phyloP scores from a whole-genome alignment of 2,797 vertebrate species.

The Anguilla pacifica region DNA sequence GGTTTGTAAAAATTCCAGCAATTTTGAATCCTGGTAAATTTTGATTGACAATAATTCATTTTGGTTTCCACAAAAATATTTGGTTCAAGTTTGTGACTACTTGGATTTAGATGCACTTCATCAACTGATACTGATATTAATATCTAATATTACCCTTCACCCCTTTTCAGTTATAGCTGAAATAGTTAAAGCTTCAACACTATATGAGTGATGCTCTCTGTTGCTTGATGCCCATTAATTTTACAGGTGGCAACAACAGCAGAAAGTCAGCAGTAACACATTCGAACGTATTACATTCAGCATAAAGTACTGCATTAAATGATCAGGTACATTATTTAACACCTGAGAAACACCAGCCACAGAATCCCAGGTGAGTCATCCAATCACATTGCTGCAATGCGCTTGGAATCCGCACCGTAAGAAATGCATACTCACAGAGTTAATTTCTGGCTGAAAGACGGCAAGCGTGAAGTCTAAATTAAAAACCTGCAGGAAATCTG shows the following conservation, averaged over 20 bases:
- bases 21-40: neutral
- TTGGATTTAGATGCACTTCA: neutral
- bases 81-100: neutral
- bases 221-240: neutral
- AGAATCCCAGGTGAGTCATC: neutral
- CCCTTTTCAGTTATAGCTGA: neutral
- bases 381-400: neutral
- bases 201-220: neutral
- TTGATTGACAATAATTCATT: neutral
- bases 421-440: slow-evolving; percentile 75
- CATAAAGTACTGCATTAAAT: neutral
- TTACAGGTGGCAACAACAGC: neutral
- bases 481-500: slow-evolving; percentile 92
- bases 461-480: slow-evolving; percentile 92
- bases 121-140: neutral
- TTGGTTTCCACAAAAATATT: neutral
- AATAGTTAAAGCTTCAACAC: neutral
- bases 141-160: neutral
- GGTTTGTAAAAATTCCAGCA: neutral
- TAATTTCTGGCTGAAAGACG: slow-evolving; percentile 93
- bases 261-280: neutral
- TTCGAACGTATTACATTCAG: neutral
- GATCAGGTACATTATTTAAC: neutral
- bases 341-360: neutral
- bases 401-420: neutral